Percentiles rank a stretch among this genome's conserved stretches.
These are phyloP conservation scores for Archilochus colubris DNA, from an alignment of 2,113 vertebrate genomes.

Conservation along the genomic window DNA sequence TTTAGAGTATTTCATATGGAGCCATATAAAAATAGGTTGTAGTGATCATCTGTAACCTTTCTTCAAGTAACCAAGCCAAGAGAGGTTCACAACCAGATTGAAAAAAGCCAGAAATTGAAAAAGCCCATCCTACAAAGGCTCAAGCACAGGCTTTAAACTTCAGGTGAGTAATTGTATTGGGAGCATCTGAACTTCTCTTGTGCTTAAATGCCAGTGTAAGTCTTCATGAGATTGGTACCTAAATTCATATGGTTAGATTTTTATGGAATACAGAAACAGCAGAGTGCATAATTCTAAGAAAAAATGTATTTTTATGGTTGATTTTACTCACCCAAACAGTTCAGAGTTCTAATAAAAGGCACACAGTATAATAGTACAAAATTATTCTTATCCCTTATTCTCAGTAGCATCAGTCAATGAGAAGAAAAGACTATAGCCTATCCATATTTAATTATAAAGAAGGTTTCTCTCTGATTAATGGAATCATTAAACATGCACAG, in stretches of 20 bases:
- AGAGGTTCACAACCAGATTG: background rate
- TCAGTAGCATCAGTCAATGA: conserved; percentile 69
- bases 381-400: conserved; percentile 69
- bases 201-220: background rate
- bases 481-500: conserved; percentile 75
- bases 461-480: conserved; percentile 75
- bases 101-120: background rate
- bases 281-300: background rate
- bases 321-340: conserved; percentile 54
- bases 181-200: background rate
- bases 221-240: background rate
- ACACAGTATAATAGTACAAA: conserved; percentile 50
- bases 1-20: background rate
- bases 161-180: background rate
- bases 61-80: conserved; percentile 57
- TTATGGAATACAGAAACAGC: conserved; percentile 51
- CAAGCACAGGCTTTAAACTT: background rate
- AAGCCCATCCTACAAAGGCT: background rate
- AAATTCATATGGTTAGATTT: conserved; percentile 52
- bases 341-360: conserved; percentile 66
- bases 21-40: conserved; percentile 45
- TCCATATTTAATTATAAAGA: conserved; percentile 78
- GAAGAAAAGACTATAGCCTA: conserved; percentile 69
- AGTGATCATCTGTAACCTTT: conserved; percentile 34
- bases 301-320: background rate